Evolutionary conservation across 2,888 invertebrate genomes (phyloP).

Genomic region (Rotaria socialis): DNA sequence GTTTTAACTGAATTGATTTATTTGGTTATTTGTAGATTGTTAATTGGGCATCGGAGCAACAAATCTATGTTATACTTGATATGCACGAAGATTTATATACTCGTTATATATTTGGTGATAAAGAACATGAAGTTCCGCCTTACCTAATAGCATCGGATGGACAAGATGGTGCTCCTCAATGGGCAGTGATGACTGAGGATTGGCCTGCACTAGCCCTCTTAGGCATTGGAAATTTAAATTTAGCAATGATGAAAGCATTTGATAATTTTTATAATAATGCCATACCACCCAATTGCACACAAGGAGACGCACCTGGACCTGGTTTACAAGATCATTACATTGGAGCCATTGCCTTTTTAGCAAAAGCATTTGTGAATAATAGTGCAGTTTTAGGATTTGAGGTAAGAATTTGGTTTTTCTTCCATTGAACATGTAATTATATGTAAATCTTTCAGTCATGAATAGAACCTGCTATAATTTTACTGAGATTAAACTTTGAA

Average conservation of each 20-base stretch:
- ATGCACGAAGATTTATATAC: constrained; percentile 28
- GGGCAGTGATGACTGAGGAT: constrained; percentile 20
- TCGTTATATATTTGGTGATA: constrained; percentile 12
- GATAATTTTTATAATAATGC: constrained; percentile 30
- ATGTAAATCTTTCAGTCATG: too few species aligned
- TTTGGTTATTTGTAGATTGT: neutral
- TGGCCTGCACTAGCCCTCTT: constrained; percentile 6
- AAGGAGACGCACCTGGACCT: constrained; percentile 15
- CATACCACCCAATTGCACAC: neutral
- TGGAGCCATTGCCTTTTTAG: constrained; percentile 3
- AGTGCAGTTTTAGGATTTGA: constrained; percentile 11
- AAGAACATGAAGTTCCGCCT: constrained; percentile 6
- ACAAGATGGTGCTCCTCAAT: constrained; percentile 22
- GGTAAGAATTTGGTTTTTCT: neutral
- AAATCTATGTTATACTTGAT: constrained; percentile 23
- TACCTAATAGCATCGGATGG: constrained; percentile 16
- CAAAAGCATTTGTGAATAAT: neutral
- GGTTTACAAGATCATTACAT: constrained; percentile 32
- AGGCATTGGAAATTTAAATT: constrained; percentile 26
- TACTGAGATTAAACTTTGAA: too few species aligned
- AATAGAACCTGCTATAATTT: too few species aligned
- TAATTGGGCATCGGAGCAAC: constrained; percentile 12
- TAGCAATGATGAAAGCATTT: constrained; percentile 35
- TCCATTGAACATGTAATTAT: too few species aligned
- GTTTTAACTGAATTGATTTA: neutral